Evolutionary conservation across 2,797 vertebrate species (phyloP).

Genomic region (Paguma larvata): DNA sequence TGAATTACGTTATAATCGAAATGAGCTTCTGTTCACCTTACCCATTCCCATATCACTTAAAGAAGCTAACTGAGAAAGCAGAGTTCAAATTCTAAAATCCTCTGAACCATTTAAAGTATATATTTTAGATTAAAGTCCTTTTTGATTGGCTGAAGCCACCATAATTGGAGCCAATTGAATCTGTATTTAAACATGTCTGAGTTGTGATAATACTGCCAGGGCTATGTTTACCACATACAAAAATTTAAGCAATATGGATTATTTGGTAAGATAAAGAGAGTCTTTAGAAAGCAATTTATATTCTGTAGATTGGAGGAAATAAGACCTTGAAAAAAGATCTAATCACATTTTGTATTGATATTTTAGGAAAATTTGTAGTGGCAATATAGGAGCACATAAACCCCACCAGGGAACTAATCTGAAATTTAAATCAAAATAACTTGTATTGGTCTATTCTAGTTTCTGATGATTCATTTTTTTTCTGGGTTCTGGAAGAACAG

Average conservation of each 20-base stretch:
- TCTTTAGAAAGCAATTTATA: slow-evolving; percentile 73
- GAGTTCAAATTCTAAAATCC: slow-evolving; percentile 63
- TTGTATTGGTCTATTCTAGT: slow-evolving; percentile 65
- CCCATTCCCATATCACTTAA: not conserved
- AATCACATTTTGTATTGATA: slow-evolving; percentile 79
- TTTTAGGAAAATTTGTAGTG: slow-evolving; percentile 79
- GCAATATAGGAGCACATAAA: slow-evolving; percentile 68
- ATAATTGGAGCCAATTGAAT: slow-evolving; percentile 60
- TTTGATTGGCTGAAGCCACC: slow-evolving; percentile 21
- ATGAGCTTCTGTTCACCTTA: not conserved
- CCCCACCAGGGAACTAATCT: slow-evolving; percentile 63
- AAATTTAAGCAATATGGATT: slow-evolving; percentile 68
- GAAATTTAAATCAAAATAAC: slow-evolving; percentile 79
- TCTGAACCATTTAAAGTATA: slow-evolving; percentile 43
- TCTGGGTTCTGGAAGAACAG: slow-evolving; percentile 57
- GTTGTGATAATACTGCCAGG: not conserved
- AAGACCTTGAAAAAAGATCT: slow-evolving; percentile 73
- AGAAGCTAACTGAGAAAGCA: not conserved
- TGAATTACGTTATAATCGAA: slow-evolving; percentile 36
- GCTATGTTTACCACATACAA: slow-evolving; percentile 41
- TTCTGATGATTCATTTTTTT: slow-evolving; percentile 75
- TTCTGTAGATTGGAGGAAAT: slow-evolving; percentile 74
- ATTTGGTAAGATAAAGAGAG: slow-evolving; percentile 58
- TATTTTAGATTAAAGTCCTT: slow-evolving; percentile 56
- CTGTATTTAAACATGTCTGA: slow-evolving; percentile 54